A percentile compares a stretch with the other conserved stretches of the same genome.
Evolutionary conservation across 1,140 invertebrate genomes (phyloP).

Genomic region (Hylaeus volcanicus): DNA sequence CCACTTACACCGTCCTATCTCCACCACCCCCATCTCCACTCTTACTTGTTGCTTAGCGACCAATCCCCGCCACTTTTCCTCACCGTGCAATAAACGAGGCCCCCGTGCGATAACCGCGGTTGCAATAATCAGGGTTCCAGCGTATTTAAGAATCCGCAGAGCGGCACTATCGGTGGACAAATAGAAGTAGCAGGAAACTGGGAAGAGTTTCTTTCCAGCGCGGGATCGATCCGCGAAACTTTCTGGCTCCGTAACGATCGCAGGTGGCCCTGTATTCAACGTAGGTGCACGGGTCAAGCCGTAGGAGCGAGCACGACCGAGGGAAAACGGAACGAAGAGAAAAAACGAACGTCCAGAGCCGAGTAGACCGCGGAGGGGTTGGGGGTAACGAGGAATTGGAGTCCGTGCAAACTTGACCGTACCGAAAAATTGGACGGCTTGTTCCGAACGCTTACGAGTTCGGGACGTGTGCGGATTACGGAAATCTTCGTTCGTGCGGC

Average conservation of each 20-base stretch:
- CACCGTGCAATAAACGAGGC: too few relatives aligned
- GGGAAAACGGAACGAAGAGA: slow-evolving; percentile 30
- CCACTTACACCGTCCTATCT: too few relatives aligned
- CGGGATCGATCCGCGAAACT: slow-evolving; percentile 73
- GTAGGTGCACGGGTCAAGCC: slow-evolving; percentile 53
- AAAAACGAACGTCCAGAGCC: slow-evolving; percentile 37
- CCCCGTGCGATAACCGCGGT: too few relatives aligned
- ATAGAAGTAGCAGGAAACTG: slow-evolving; percentile 54
- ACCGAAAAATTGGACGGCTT: slow-evolving; percentile 74
- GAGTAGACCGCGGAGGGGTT: slow-evolving; percentile 6
- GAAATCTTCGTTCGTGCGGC: slow-evolving; percentile 35
- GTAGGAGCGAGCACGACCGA: slow-evolving; percentile 25
- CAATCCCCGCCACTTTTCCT: too few relatives aligned
- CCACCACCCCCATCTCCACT: too few relatives aligned
- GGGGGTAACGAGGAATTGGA: slow-evolving; percentile 60
- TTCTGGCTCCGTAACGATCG: slow-evolving; percentile 72
- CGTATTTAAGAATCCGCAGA: too few relatives aligned
- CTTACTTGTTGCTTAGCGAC: too few relatives aligned
- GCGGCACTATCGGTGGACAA: background rate
- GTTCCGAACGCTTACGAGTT: slow-evolving; percentile 69
- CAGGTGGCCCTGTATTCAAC: slow-evolving; percentile 53
- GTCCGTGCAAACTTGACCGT: slow-evolving; percentile 72
- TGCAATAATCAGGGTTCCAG: too few relatives aligned
- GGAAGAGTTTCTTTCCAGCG: slow-evolving; percentile 56
- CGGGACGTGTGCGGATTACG: slow-evolving; percentile 67